These are phyloP conservation scores for Acanthurus leucopareius DNA, from an alignment of 2,797 vertebrate species.

Conservation along the genomic window DNA sequence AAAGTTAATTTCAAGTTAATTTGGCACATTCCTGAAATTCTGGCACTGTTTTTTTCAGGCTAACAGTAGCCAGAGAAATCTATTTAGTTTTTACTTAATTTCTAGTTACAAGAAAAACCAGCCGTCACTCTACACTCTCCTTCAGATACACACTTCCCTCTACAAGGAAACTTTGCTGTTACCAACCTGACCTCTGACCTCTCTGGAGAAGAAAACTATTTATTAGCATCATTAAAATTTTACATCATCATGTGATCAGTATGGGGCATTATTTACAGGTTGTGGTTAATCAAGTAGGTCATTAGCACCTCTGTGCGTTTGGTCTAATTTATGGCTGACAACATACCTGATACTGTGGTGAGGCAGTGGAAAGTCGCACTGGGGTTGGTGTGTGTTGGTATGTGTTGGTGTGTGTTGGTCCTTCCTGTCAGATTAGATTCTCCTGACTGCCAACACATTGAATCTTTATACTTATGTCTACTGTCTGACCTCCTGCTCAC, in stretches of 20 bases:
- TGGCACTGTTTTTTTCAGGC: not conserved
- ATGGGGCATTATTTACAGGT: not conserved
- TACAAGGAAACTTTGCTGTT: slow-evolving; percentile 2
- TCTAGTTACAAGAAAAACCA: not conserved
- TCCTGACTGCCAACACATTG: slow-evolving; percentile 80
- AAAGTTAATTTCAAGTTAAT: too few relatives aligned
- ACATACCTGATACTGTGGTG: slow-evolving; percentile 39
- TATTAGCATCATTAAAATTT: not conserved
- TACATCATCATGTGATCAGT: not conserved
- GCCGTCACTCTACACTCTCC: not conserved
- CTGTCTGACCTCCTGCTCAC: slow-evolving; percentile 62
- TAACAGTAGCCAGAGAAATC: not conserved
- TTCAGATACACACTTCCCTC: not conserved
- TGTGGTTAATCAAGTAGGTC: slow-evolving; percentile 6
- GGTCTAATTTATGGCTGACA: slow-evolving; percentile 44
- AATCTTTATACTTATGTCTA: slow-evolving; percentile 69
- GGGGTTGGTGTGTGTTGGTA: slow-evolving; percentile 21
- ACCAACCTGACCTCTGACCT: slow-evolving; percentile 34
- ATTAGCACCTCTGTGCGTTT: slow-evolving; percentile 20
- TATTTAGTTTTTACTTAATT: slow-evolving; percentile 3
- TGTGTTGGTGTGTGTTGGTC: slow-evolving; percentile 32
- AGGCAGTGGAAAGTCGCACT: slow-evolving; percentile 58
- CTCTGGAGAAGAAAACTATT: not conserved
- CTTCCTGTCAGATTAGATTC: slow-evolving; percentile 45
- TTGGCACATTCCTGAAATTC: not conserved